Evolutionary conservation across 2,113 vertebrate species (phyloP).

Genomic region (Cyanoramphus novaezelandiae): DNA sequence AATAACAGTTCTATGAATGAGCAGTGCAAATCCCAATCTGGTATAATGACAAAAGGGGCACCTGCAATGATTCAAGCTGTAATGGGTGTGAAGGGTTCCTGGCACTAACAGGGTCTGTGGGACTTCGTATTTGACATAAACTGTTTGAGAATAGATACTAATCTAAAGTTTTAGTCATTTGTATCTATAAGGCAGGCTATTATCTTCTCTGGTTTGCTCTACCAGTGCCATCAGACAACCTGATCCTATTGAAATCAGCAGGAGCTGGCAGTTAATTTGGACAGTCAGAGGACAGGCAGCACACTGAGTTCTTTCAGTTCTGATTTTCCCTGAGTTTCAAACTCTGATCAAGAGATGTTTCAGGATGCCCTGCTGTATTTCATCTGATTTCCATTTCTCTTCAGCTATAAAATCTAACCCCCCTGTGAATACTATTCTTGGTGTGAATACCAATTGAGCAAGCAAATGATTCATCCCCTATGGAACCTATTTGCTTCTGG

Average conservation of each 20-base stretch:
- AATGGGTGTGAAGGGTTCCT: background rate
- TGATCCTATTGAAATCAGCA: background rate
- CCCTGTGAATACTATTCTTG: background rate
- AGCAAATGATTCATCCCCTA: background rate
- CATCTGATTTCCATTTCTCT: conserved; percentile 3
- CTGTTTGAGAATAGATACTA: background rate
- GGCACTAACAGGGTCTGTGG: background rate
- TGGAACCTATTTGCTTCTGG: background rate
- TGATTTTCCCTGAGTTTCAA: background rate
- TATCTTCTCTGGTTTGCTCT: background rate
- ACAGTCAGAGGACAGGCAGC: background rate
- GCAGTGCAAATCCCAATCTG: background rate
- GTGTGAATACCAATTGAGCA: background rate
- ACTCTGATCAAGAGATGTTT: background rate
- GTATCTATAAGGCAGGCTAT: background rate
- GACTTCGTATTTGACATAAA: background rate
- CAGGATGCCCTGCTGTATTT: background rate
- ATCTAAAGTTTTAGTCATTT: background rate
- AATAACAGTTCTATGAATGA: background rate
- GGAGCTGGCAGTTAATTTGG: conserved; percentile 20
- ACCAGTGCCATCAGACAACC: background rate
- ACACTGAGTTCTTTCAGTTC: background rate
- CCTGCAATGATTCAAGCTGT: background rate
- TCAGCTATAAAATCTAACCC: background rate
- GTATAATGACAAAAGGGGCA: background rate